Base-by-base conservation (phyloP, 2,113 vertebrate genomes). In the Sapajus apella region DNA sequence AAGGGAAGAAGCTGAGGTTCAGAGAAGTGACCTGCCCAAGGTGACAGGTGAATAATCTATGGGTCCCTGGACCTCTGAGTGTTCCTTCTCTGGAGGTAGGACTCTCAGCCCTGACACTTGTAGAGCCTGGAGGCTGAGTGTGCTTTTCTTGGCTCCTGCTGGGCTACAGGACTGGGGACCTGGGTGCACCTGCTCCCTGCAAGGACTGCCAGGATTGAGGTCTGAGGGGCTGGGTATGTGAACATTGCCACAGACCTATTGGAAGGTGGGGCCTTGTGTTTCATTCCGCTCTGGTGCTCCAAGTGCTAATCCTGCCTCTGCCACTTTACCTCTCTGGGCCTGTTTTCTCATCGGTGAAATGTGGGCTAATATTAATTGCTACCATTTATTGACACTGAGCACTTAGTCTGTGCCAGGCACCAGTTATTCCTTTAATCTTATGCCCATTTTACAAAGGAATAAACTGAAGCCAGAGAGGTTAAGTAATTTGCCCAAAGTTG, bases 291-390 rank as follows among this genome's bases (percentile, higher is more conserved):
- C 37, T 58, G 37, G n/a, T 85, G 66, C 30, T 30, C 50, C 35
- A 80, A 64, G 43, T 94, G 58, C 68, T 95, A 90, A 94, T 91
- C 27, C 72, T 91, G 76, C 56, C 17, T 81, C 61, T 88, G n/a
- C 68, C 18, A 79, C 6, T 58, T 82, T 35, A n/a, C 32, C 6
- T 86, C 75, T 92, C 55, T 68, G 56, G 37, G 55, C 50, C 47
- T 85, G 55, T 73, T 89, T 92, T 55, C 61, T 95, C 7, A 45
- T 30, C 35, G 90, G 68, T 8, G 90, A 73, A 87, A 87, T 47
- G 25, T 10, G 25, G 64, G 21, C 1, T 6, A 87, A 40, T 81
- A 43, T 37, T 72, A 45, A 82, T 20, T 61, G 40, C 80, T 89
- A 58, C 40, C 37, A 37, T 61, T 88, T 82, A 90, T 77, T 81